Evolutionary conservation across 1,140 invertebrate genomes (phyloP).

Genomic region (Drosophila neocordata): DNA sequence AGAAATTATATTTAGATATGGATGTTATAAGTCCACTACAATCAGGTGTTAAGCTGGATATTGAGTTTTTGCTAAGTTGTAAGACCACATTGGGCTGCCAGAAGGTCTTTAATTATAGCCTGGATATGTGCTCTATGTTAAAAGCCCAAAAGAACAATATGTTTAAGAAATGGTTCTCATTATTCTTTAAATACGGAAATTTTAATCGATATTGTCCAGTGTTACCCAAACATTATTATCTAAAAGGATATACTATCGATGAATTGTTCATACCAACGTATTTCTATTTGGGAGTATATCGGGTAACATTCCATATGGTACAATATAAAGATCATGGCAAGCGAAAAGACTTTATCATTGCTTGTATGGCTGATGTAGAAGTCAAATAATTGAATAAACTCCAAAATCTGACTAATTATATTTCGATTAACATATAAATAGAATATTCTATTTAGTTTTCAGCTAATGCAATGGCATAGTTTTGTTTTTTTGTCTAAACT

Average conservation of each 20-base stretch:
- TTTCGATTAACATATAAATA: constrained; percentile 1
- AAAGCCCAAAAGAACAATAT: constrained; percentile 26
- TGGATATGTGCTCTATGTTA: constrained; percentile 50
- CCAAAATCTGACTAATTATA: constrained; percentile 26
- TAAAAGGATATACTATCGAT: constrained; percentile 14
- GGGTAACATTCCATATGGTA: constrained; percentile 19
- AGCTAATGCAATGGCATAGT: background rate
- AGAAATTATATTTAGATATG: constrained; percentile 27
- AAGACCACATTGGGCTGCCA: constrained; percentile 25
- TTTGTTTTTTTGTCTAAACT: background rate
- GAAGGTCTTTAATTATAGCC: constrained; percentile 31
- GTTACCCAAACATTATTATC: constrained; percentile 21
- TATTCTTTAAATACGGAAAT: constrained; percentile 31
- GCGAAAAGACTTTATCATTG: constrained; percentile 17
- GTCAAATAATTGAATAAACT: constrained; percentile 26
- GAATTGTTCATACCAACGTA: constrained; percentile 20
- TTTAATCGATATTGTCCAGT: constrained; percentile 30
- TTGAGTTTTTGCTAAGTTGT: constrained; percentile 39
- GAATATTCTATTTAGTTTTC: background rate
- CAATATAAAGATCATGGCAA: background rate
- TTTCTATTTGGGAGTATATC: constrained; percentile 27
- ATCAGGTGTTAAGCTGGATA: constrained; percentile 18
- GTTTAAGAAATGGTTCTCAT: constrained; percentile 42
- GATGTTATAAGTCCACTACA: constrained; percentile 22
- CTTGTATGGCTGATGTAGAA: constrained; percentile 21